These are phyloP conservation scores for Spicauda simplicius DNA, from an alignment of 2,888 invertebrate genomes.

Conservation along the genomic window DNA sequence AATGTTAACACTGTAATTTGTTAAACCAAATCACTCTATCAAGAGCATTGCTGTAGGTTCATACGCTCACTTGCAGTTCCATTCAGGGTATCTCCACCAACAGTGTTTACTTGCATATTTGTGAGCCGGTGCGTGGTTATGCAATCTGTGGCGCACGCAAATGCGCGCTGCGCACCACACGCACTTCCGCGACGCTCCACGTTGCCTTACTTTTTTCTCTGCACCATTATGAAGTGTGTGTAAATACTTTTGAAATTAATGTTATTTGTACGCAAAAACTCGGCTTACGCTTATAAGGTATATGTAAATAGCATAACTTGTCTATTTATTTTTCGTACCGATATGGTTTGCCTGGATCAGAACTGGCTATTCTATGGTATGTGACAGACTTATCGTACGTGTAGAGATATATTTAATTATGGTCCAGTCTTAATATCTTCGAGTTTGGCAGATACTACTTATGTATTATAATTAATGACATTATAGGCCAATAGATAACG, in stretches of 20 bases:
- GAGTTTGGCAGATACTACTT: too few relatives aligned
- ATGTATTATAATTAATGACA: too few relatives aligned
- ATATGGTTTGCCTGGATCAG: background rate
- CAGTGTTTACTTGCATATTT: background rate
- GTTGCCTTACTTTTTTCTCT: slow-evolving; percentile 8
- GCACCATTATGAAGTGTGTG: slow-evolving; percentile 2
- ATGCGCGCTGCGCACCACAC: background rate
- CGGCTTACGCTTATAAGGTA: background rate
- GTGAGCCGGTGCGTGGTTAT: background rate
- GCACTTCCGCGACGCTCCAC: slow-evolving; percentile 15
- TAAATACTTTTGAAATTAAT: slow-evolving; percentile 13
- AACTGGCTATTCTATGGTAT: background rate
- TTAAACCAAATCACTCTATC: too few relatives aligned
- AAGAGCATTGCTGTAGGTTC: too few relatives aligned
- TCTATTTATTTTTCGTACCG: background rate
- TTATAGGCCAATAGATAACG: too few relatives aligned
- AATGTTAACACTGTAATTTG: too few relatives aligned
- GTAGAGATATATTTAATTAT: background rate
- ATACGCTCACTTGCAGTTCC: too few relatives aligned
- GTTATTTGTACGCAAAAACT: background rate
- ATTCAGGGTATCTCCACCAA: background rate
- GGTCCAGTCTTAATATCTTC: background rate
- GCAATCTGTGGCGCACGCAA: slow-evolving; percentile 1
- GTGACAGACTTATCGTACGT: background rate
- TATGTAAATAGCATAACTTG: background rate